phyloP scores from a whole-genome alignment of 2,113 vertebrate genomes.

The Lates calcarifer region DNA sequence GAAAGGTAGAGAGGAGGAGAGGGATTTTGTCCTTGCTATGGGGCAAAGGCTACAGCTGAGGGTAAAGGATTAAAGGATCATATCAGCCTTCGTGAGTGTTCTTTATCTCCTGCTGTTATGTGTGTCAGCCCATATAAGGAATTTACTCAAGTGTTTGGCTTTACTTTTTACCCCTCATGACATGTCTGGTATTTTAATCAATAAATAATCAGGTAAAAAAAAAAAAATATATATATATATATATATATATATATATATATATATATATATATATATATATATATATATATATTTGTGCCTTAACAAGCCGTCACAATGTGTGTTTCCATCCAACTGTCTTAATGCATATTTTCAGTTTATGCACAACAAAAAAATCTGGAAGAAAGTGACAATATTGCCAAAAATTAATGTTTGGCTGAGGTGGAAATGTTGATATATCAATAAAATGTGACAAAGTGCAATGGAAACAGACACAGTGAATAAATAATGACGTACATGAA shows the following conservation, averaged over 20 bases:
- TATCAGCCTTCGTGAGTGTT: constrained; percentile 51
- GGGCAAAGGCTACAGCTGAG: constrained; percentile 65
- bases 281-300: too few relatives aligned
- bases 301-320: neutral
- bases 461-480: neutral
- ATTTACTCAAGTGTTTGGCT: constrained; percentile 23
- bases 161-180: constrained; percentile 30
- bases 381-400: neutral
- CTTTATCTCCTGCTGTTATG: constrained; percentile 55
- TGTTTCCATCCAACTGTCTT: neutral
- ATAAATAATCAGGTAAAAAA: too few relatives aligned
- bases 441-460: neutral
- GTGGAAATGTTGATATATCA: neutral
- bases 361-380: neutral
- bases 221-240: too few relatives aligned
- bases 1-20: constrained; percentile 36
- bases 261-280: too few relatives aligned
- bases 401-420: too few relatives aligned
- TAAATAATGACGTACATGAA: neutral
- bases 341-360: neutral
- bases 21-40: constrained; percentile 67
- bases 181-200: neutral
- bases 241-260: too few relatives aligned
- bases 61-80: constrained; percentile 73
- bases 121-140: constrained; percentile 38